Evolutionary conservation across 1,140 invertebrate genomes (phyloP).

Genomic region (Platyscapa corneri): DNA sequence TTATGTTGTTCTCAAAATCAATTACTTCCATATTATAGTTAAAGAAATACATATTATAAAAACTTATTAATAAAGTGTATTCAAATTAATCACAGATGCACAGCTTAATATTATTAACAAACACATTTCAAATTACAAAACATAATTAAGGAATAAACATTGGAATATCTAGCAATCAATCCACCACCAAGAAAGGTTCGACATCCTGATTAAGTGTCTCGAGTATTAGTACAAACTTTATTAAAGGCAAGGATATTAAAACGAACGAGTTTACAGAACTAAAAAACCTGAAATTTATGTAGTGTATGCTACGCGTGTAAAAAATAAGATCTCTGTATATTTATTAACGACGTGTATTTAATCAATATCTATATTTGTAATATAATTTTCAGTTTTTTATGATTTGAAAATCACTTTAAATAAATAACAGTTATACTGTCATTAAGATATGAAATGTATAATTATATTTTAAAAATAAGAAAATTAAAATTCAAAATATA

Average conservation of each 20-base stretch:
- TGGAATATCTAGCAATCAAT: not conserved
- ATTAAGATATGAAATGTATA: not conserved
- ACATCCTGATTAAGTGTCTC: not conserved
- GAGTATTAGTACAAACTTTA: conserved; percentile 2
- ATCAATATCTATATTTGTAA: not conserved
- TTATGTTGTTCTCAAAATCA: not conserved
- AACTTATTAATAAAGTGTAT: not conserved
- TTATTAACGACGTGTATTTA: not conserved
- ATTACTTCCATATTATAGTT: not conserved
- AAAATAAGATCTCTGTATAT: not conserved
- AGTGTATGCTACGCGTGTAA: not conserved
- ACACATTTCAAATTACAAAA: conserved; percentile 29
- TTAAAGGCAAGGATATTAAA: not conserved
- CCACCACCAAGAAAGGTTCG: conserved; percentile 14
- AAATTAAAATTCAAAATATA: not conserved
- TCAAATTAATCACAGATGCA: conserved; percentile 12
- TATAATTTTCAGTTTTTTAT: not conserved
- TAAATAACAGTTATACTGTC: not conserved
- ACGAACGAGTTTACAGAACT: not conserved
- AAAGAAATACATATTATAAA: not conserved
- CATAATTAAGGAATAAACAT: not conserved
- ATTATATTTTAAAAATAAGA: not conserved
- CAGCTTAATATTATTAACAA: conserved; percentile 15
- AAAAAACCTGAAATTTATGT: not conserved
- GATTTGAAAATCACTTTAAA: not conserved